These are phyloP conservation scores for Pantelozetes paolii DNA, from an alignment of 2,888 invertebrate genomes.

Conservation along the genomic window DNA sequence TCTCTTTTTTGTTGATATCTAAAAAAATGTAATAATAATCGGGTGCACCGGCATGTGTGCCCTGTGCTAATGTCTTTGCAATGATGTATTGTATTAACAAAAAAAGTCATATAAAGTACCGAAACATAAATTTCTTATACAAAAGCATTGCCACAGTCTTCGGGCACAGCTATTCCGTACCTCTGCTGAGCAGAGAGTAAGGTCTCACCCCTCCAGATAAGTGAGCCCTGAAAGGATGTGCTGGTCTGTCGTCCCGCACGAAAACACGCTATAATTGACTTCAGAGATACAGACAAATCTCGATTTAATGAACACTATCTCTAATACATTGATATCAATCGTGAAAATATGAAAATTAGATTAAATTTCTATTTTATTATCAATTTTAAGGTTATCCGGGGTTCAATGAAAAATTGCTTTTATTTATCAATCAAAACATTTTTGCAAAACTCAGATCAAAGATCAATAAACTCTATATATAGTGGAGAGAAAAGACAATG, in stretches of 20 bases:
- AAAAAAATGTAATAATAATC: background rate
- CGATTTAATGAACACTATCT: background rate
- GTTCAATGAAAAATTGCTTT: background rate
- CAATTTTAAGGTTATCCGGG: background rate
- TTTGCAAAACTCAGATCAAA: too few relatives aligned
- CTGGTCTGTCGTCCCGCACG: conserved; percentile 24
- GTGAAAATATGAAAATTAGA: background rate
- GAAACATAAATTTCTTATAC: conserved; percentile 11
- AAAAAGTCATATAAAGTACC: conserved; percentile 10
- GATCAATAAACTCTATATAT: background rate
- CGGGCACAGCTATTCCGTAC: background rate
- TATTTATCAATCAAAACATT: too few relatives aligned
- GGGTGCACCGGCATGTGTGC: background rate
- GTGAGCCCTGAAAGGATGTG: conserved; percentile 1
- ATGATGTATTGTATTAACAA: conserved; percentile 18
- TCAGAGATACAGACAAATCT: background rate
- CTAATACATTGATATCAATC: background rate
- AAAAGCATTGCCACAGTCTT: background rate
- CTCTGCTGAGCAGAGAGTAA: background rate
- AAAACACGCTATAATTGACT: background rate
- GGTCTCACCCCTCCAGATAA: background rate
- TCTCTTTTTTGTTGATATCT: conserved; percentile 23
- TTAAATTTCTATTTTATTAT: background rate
- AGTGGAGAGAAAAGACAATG: background rate
- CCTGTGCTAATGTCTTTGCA: conserved; percentile 12